Conservation (phyloP, 2,113 vertebrate genomes). For the Ammospiza caudacuta region DNA sequence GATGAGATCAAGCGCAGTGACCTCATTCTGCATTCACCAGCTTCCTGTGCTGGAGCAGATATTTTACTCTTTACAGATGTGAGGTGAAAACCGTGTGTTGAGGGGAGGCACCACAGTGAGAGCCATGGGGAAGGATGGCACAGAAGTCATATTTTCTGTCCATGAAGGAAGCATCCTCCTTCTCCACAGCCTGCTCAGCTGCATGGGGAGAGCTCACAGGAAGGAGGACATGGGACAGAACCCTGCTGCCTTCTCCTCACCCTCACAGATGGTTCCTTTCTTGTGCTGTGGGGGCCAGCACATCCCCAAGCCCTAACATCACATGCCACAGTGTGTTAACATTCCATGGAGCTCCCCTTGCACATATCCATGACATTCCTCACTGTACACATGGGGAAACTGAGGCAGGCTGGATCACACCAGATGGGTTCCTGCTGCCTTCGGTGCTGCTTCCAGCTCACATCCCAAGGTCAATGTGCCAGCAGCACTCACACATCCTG, state of each 20-base stretch:
- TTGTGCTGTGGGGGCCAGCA: rapidly evolving
- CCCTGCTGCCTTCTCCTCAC: not conserved
- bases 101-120: not conserved
- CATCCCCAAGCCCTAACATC: rapidly evolving
- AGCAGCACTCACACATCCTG: not conserved
- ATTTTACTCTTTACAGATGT: not conserved
- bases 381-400: not conserved
- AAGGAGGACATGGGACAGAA: not conserved
- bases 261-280: not conserved
- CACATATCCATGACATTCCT: not conserved
- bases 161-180: not conserved
- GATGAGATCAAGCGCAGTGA: not conserved
- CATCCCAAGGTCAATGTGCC: not conserved
- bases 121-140: not conserved
- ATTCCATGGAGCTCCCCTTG: not conserved
- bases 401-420: not conserved
- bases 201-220: rapidly evolving
- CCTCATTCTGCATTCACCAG: constrained; percentile 14
- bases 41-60: not conserved
- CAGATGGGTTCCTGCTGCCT: not conserved
- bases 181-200: not conserved
- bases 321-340: rapidly evolving
- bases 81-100: not conserved
- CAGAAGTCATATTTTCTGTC: not conserved
- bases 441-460: not conserved